phyloP scores from a whole-genome alignment of 2,113 vertebrate species.

The Tragelaphus strepsiceros region DNA sequence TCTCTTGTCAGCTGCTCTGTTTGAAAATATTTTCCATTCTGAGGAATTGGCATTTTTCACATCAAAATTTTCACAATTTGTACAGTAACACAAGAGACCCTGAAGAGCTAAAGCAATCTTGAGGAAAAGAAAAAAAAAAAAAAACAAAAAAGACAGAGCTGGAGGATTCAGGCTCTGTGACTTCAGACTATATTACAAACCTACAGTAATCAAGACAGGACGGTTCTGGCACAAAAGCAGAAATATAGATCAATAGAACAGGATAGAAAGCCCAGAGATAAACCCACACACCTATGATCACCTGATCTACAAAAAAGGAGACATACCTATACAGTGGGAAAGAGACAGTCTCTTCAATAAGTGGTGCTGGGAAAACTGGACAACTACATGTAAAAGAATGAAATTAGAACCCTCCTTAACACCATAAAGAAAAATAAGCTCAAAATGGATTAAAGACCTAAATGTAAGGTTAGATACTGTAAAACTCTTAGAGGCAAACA shows the following conservation, averaged over 20 bases:
- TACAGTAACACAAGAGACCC: background rate
- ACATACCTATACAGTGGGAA: background rate
- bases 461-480: background rate
- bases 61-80: background rate
- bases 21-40: background rate
- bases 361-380: background rate
- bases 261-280: background rate
- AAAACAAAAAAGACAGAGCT: background rate
- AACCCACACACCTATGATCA: background rate
- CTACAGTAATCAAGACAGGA: background rate
- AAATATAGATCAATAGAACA: background rate
- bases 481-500: background rate
- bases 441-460: background rate
- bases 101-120: background rate
- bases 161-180: background rate
- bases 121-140: fast-evolving
- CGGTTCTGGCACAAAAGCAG: background rate
- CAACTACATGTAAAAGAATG: background rate
- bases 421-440: background rate
- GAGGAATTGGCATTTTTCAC: background rate
- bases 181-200: background rate
- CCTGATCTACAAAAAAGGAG: background rate
- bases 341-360: background rate
- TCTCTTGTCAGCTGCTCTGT: background rate
- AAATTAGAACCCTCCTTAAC: background rate